Evolutionary conservation across 2,113 vertebrate genomes (phyloP), one percentile per base, ranked within the genome.

Genomic region (Pachypanchax playfairii): DNA sequence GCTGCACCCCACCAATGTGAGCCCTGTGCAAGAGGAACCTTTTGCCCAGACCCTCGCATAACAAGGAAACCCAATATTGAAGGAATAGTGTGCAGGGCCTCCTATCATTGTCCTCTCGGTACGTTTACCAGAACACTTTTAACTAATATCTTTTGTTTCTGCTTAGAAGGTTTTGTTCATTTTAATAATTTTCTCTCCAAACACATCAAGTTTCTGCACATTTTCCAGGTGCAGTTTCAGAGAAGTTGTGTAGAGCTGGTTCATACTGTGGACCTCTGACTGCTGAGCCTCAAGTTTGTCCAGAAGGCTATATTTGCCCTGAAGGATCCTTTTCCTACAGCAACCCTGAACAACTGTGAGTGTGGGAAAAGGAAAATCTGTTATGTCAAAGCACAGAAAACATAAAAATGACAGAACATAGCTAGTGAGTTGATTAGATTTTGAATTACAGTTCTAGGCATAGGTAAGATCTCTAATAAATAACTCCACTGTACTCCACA

Each of bases 101-200:
- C 94, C n/a, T 94, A 89, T 4, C 91, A 98, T 35, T 98, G 97
- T 71, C 93, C 94, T 14, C 68, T 62, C 74, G 95, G 95, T 96
- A 54, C 0, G 71, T 79, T 55, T 15, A 22, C 60, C 3, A 42
- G 2, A 1, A 36, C n/a, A 43, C 15, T 15, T 59, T 44, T 28
- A 26, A 65, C n/a, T 26, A 13, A 56, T 53, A 20, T 9, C 14
- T 33, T 26, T 18, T 29, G 4, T 25, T 17, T 59, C n/a, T n/a
- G n/a, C n/a, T 4, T 51, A 9, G 13, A 5, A 44, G 41, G 2
- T 35, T 2, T 24, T 38, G 33, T 33, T 35, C 1, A 24, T 26
- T 5, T 33, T 29, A 20, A 43, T 42, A 11, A 13, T 2, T 51
- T 52, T 6, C 17, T 51, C 14, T 44, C 14, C n/a, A 21, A 59